These are phyloP conservation scores for Tethya wilhelma DNA, from an alignment of 37 sponge, comb jelly and placozoan genomes.

Conservation along the genomic window DNA sequence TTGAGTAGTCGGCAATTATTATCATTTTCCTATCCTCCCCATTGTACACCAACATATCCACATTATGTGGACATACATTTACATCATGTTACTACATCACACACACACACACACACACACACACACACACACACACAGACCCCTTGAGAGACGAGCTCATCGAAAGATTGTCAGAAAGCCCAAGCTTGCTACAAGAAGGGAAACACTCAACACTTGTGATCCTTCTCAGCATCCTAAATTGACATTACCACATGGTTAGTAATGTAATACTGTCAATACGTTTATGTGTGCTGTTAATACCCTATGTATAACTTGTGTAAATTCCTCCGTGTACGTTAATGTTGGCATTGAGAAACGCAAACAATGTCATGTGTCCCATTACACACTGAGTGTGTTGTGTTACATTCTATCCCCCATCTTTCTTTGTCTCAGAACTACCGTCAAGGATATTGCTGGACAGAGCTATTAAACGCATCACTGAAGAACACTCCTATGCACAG, in stretches of 20 bases:
- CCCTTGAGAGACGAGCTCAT: neutral
- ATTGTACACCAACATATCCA: no score
- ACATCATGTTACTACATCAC: no score
- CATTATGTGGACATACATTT: no score
- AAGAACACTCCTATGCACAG: slow-evolving; percentile 44
- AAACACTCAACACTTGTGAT: neutral
- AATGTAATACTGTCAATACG: neutral
- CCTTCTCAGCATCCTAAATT: neutral
- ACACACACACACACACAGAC: no score
- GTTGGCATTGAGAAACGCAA: neutral
- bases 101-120: no score
- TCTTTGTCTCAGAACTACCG: slow-evolving; percentile 34
- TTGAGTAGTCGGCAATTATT: no score
- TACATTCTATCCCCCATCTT: no score
- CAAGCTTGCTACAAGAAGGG: neutral
- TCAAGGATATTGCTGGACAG: slow-evolving; percentile 34
- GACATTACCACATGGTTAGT: neutral
- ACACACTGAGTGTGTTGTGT: neutral
- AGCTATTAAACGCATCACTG: slow-evolving; percentile 16
- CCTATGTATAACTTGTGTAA: neutral
- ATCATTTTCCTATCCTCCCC: no score
- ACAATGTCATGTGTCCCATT: neutral
- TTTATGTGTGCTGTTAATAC: neutral
- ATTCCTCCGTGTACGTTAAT: neutral
- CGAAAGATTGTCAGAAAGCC: slow-evolving; percentile 23